A percentile compares a stretch with the other conserved stretches of the same genome.
phyloP scores from a whole-genome alignment of 2,113 vertebrate species.

The Hassar affinis region DNA sequence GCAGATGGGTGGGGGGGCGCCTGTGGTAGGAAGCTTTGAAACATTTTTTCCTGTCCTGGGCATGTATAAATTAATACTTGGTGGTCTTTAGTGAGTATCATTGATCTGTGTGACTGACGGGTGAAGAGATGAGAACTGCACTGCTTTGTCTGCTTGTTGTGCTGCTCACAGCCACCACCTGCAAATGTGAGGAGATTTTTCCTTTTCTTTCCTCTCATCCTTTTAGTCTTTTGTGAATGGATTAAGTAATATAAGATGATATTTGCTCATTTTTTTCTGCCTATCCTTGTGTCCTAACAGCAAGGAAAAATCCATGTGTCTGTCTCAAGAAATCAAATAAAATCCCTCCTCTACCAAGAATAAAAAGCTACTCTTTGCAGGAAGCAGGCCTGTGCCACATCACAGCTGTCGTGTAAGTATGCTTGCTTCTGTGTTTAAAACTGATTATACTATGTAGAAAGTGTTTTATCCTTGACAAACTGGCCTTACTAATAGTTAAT shows the following conservation, averaged over 20 bases:
- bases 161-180: conserved; percentile 20
- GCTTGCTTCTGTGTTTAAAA: background rate
- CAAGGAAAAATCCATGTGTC: background rate
- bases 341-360: background rate
- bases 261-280: background rate
- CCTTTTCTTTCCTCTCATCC: background rate
- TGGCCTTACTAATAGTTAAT: background rate
- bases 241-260: background rate
- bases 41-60: conserved; percentile 29
- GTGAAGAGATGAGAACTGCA: conserved; percentile 22
- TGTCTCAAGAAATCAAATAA: background rate
- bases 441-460: background rate
- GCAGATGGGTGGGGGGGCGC: background rate
- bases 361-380: conserved; percentile 23
- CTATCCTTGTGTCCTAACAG: background rate
- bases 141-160: conserved; percentile 28
- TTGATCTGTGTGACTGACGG: background rate
- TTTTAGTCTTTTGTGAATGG: background rate
- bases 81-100: background rate
- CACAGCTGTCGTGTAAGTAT: conserved; percentile 43
- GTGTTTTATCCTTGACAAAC: background rate
- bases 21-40: conserved; percentile 45
- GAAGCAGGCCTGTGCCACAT: conserved; percentile 26
- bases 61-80: conserved; percentile 33
- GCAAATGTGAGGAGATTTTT: conserved; percentile 34